A percentile compares a stretch with the other conserved stretches of the same genome.
Evolutionary conservation across 2,888 invertebrate species (phyloP).

Genomic region (Coelopa pilipes): DNA sequence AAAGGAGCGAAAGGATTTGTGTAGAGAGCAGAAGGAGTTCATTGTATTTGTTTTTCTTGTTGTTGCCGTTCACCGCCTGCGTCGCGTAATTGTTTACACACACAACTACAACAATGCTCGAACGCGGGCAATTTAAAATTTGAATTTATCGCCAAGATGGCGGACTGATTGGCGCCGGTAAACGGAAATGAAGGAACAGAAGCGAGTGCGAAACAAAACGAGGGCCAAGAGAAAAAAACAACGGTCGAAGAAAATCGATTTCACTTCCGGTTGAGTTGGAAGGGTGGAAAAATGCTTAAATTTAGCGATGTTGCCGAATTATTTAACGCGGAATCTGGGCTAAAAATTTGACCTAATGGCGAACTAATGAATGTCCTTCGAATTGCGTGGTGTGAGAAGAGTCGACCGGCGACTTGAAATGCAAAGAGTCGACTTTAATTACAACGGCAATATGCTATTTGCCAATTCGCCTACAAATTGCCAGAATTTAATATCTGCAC

Average conservation of each 20-base stretch:
- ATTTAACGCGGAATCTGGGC: no score
- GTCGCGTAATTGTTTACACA: constrained; percentile 18
- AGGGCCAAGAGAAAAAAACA: neutral
- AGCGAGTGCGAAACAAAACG: neutral
- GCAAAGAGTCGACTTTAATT: neutral
- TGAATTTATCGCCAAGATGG: constrained; percentile 23
- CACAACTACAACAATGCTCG: neutral
- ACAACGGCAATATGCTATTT: neutral
- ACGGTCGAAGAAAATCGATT: constrained; percentile 28
- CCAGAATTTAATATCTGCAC: constrained; percentile 10
- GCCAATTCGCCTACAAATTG: neutral
- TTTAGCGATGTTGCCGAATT: no score
- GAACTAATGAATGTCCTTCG: no score
- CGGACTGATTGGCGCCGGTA: constrained; percentile 29
- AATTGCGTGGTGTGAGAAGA: neutral
- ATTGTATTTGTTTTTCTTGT: neutral
- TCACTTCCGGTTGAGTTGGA: neutral
- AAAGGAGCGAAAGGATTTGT: constrained; percentile 28
- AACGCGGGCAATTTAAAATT: constrained; percentile 3
- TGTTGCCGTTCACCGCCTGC: neutral
- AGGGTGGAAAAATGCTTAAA: neutral
- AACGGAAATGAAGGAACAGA: constrained; percentile 2
- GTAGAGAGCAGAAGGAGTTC: constrained; percentile 19
- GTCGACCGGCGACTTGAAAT: neutral
- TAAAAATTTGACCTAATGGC: no score